Evolutionary conservation across 2,888 invertebrate genomes (phyloP).

Genomic region (Dusona sp.): DNA sequence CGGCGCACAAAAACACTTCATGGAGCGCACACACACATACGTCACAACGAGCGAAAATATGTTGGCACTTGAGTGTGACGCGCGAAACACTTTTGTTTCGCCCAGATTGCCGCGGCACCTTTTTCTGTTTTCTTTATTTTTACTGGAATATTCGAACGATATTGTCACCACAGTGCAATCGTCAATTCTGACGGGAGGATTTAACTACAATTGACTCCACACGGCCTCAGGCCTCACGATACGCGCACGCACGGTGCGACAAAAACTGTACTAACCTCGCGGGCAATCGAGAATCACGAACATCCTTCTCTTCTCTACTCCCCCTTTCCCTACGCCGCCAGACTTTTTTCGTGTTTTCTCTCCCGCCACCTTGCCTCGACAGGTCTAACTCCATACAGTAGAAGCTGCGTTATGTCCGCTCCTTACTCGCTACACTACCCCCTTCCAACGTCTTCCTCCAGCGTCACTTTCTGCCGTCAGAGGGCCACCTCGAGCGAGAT

Average conservation of each 20-base stretch:
- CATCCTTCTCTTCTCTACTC: slow-evolving; percentile 40
- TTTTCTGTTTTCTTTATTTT: neutral
- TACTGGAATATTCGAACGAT: neutral
- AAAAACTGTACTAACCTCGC: slow-evolving; percentile 39
- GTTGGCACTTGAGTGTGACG: slow-evolving; percentile 54
- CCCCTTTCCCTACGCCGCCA: slow-evolving; percentile 43
- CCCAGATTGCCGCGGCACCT: neutral
- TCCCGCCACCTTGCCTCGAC: neutral
- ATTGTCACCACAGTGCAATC: neutral
- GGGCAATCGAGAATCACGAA: slow-evolving; percentile 37
- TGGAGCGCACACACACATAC: slow-evolving; percentile 35
- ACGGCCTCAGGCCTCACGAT: slow-evolving; percentile 29
- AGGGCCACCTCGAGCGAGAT: neutral
- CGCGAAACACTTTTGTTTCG: slow-evolving; percentile 51
- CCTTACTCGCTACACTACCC: neutral
- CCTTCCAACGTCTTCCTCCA: neutral
- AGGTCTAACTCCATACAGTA: slow-evolving; percentile 16
- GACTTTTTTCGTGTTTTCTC: slow-evolving; percentile 35
- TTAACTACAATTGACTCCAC: neutral
- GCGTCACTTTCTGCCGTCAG: neutral
- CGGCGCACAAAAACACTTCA: slow-evolving; percentile 52
- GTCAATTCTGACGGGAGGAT: neutral
- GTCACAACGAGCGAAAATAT: slow-evolving; percentile 39
- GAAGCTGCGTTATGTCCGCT: neutral
- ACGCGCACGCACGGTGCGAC: slow-evolving; percentile 34